Evolutionary conservation across 2,797 vertebrate species (phyloP), one percentile per base, ranked within the genome.

Genomic region (Sebastolobus alascanus): DNA sequence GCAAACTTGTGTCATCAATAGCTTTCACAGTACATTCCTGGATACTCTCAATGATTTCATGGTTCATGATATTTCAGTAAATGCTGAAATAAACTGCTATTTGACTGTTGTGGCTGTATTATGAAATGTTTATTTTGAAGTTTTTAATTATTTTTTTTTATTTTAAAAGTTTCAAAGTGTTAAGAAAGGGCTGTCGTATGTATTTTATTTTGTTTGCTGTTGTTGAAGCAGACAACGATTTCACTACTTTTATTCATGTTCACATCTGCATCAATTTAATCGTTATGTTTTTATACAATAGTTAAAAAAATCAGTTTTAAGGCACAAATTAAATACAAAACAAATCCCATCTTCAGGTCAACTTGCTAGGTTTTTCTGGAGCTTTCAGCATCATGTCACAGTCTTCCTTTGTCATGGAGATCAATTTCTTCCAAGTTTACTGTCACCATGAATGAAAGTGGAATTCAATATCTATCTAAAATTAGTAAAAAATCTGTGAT

Each of bases 61-160:
- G 29, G 37, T 72, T 86, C 8, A 25, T 75, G 13, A 79, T 72
- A 33, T 69, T 29, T 14, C 13, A 38, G 16, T 37, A 54, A 70
- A 40, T 59, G 16, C 22, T 56, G 5, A 58, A 40, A 35, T 33
- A 58, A 37, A 78, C 7, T 25, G 11, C 4, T 7, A 25, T 40
- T 69, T 75, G 27, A 3, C n/a, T 25, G 3, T 70, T 61, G 25
- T 35, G 25, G 8, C 13, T 60, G 8, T 46, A 11, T n/a, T 14
- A 37, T 69, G 22, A 25, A 27, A 37, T 29, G 3, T 68, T 25
- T 54, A 1, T 58, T 43, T 37, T 6, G 1, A 18, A 43, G 11
- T 9, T 37, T 55, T 50, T 40, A 3, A 58, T 29, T 25, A 16
- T 25, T 59, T 31, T 35, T 35, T 22, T 56, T 56, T 14, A 55